phyloP scores from a whole-genome alignment of 2,113 vertebrate genomes.

The Oncorhynchus kisutch region DNA sequence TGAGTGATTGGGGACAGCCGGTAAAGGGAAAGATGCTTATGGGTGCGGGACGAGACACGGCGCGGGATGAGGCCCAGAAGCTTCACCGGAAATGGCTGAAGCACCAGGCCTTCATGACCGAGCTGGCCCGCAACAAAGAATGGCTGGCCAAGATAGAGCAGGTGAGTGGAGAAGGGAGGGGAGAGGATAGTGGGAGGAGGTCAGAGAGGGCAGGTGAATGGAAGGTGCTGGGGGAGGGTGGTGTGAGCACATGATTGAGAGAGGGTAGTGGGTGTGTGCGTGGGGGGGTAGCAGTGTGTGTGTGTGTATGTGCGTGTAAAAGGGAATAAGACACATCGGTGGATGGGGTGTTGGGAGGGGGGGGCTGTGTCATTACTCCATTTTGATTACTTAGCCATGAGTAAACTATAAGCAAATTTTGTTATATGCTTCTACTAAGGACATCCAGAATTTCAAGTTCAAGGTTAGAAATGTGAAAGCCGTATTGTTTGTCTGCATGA shows the following conservation, averaged over 20 bases:
- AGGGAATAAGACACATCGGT: background rate
- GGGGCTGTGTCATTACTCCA: conserved; percentile 54
- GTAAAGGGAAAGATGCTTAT: conserved; percentile 89
- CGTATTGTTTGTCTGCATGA: conserved; percentile 39
- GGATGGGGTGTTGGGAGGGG: conserved; percentile 31
- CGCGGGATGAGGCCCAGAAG: conserved; percentile 91
- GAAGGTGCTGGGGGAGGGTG: background rate
- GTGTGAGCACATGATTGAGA: conserved; percentile 17
- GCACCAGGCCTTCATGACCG: conserved; percentile 93
- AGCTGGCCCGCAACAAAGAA: conserved; percentile 91
- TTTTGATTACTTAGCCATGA: conserved; percentile 44
- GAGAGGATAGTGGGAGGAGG: background rate
- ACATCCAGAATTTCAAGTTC: conserved; percentile 59
- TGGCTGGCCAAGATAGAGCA: conserved; percentile 93
- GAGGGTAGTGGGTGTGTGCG: conserved; percentile 23
- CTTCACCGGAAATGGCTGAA: conserved; percentile 95
- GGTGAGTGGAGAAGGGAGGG: conserved; percentile 73
- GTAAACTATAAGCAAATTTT: background rate
- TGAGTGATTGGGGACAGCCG: conserved; percentile 80
- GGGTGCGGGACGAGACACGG: conserved; percentile 88
- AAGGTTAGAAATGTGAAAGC: conserved; percentile 61
- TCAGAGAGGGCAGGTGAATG: background rate
- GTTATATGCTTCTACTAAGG: conserved; percentile 2
- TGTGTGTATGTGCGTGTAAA: background rate
- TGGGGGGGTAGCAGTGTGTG: conserved; percentile 3